A percentile compares a stretch with the other conserved stretches of the same genome.
phyloP scores from a whole-genome alignment of 2,797 vertebrate species.

The Gymnothorax javanicus region DNA sequence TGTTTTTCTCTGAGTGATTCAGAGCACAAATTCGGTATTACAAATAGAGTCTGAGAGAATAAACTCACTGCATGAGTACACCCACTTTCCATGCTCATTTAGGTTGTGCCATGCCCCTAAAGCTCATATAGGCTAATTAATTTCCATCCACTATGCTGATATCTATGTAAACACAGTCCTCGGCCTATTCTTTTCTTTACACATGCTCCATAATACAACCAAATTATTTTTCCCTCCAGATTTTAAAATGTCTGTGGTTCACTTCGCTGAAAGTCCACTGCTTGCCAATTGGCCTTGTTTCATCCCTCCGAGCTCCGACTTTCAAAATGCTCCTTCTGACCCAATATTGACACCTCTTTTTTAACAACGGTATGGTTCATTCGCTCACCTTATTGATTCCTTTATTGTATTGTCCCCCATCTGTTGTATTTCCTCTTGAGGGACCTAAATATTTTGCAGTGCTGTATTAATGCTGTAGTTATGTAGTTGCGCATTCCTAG shows the following conservation, averaged over 20 bases:
- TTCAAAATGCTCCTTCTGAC: neutral
- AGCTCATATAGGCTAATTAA: neutral
- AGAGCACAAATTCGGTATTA: conserved; percentile 1
- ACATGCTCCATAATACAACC: neutral
- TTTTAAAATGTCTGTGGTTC: neutral
- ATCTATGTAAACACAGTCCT: neutral
- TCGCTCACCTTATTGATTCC: neutral
- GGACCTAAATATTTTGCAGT: neutral
- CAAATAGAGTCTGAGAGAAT: neutral
- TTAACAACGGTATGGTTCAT: neutral
- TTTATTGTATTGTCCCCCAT: neutral
- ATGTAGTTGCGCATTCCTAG: neutral
- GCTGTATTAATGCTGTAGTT: neutral
- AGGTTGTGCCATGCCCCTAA: neutral
- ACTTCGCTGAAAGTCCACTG: neutral
- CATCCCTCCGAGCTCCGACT: neutral
- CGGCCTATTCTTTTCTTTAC: neutral
- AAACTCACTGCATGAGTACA: neutral
- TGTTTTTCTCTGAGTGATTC: conserved; percentile 21
- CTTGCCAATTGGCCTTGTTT: conserved; percentile 12
- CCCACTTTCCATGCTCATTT: conserved; percentile 3
- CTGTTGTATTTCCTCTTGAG: neutral
- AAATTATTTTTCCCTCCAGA: neutral
- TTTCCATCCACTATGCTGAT: neutral
- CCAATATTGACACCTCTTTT: neutral